These are phyloP conservation scores for Falcunculus frontatus DNA, from an alignment of 2,113 vertebrate species.

Conservation along the genomic window DNA sequence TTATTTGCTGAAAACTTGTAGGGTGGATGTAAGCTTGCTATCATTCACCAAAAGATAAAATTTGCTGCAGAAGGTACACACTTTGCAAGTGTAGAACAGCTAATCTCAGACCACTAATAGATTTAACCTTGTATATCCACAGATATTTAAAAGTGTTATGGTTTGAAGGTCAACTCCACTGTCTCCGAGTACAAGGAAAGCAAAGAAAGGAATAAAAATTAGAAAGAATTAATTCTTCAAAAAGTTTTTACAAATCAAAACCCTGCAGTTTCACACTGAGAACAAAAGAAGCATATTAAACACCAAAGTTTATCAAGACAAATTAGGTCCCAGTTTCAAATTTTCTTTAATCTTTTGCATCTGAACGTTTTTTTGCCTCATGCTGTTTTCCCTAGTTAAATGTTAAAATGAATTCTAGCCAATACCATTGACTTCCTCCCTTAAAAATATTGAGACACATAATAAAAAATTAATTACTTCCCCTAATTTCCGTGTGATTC, in stretches of 20 bases:
- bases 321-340: constrained; percentile 93
- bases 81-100: constrained; percentile 40
- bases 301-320: constrained; percentile 97
- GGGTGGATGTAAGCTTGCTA: constrained; percentile 25
- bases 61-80: constrained; percentile 54
- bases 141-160: constrained; percentile 73
- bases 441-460: constrained; percentile 96
- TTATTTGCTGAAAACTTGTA: constrained; percentile 39
- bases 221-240: constrained; percentile 85
- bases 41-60: constrained; percentile 33
- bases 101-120: constrained; percentile 72
- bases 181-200: constrained; percentile 69
- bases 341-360: constrained; percentile 99
- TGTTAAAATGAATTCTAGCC: constrained; percentile 89
- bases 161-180: constrained; percentile 80
- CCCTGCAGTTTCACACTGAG: constrained; percentile 84
- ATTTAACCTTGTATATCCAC: constrained; percentile 73
- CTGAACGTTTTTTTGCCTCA: constrained; percentile 88
- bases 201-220: constrained; percentile 78
- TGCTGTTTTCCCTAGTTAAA: constrained; percentile 89
- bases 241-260: constrained; percentile 86
- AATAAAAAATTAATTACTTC: constrained; percentile 99
- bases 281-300: constrained; percentile 98
- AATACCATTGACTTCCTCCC: constrained; percentile 85
- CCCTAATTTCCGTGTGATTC: constrained; percentile 99